Percentiles rank a stretch among this genome's conserved stretches.
phyloP scores from a whole-genome alignment of 2,797 vertebrate genomes.

The Acomys russatus region DNA sequence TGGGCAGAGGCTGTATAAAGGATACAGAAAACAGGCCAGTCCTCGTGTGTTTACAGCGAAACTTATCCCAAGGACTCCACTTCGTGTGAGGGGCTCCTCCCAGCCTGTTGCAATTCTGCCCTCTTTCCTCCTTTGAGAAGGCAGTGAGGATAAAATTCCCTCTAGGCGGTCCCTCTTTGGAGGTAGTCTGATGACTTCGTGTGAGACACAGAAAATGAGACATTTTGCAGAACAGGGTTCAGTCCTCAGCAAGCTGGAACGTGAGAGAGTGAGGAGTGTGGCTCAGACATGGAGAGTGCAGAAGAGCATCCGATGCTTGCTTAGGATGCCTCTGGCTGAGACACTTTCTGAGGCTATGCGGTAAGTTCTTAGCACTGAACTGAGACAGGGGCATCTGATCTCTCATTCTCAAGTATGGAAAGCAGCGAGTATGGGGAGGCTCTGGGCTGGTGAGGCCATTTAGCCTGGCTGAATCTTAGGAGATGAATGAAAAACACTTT shows the following conservation, averaged over 20 bases:
- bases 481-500: slow-evolving; percentile 19
- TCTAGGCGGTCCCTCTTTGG: slow-evolving; percentile 25
- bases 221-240: neutral
- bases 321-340: neutral
- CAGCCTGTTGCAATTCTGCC: slow-evolving; percentile 53
- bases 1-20: neutral
- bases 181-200: neutral
- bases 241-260: neutral
- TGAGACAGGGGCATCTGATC: neutral
- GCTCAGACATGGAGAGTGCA: too few relatives aligned
- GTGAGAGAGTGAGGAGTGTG: neutral
- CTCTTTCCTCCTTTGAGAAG: neutral
- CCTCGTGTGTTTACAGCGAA: slow-evolving; percentile 16
- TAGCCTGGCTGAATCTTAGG: neutral
- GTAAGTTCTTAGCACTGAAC: neutral
- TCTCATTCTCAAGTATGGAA: neutral
- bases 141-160: slow-evolving; percentile 21
- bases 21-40: neutral
- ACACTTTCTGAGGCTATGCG: neutral
- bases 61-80: slow-evolving; percentile 29
- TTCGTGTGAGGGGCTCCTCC: slow-evolving; percentile 11
- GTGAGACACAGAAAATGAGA: neutral
- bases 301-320: neutral
- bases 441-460: neutral
- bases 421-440: neutral